These are phyloP conservation scores for Phallusia fumigata DNA, from an alignment of 23 tunicate genomes.

Conservation along the genomic window DNA sequence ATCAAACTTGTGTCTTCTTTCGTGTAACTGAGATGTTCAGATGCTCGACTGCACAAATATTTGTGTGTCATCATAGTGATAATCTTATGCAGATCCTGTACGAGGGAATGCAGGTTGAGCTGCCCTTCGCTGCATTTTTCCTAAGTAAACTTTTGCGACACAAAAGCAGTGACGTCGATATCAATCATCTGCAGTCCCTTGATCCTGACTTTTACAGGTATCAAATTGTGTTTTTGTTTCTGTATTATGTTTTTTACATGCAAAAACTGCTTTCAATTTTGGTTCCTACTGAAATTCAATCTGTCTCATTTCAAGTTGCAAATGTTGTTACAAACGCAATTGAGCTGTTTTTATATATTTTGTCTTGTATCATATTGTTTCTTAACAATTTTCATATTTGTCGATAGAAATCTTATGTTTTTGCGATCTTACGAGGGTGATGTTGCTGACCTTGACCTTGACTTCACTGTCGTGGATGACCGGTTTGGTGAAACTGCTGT, in stretches of 20 bases:
- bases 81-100: conserved; percentile 52
- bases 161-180: conserved; percentile 69
- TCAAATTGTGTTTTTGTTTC: neutral
- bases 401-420: conserved; percentile 63
- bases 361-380: too few species aligned
- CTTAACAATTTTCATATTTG: neutral
- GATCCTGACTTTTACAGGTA: conserved; percentile 93
- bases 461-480: conserved; percentile 87
- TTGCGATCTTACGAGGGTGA: conserved; percentile 72
- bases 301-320: too few species aligned
- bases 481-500: conserved; percentile 64
- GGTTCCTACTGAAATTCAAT: too few species aligned
- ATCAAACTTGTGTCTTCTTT: too few species aligned
- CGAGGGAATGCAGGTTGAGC: conserved; percentile 87
- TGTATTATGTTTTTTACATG: too few species aligned
- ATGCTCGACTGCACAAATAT: too few species aligned
- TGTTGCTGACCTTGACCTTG: conserved; percentile 61
- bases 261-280: too few species aligned
- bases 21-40: too few species aligned
- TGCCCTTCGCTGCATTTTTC: conserved; percentile 86
- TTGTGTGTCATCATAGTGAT: too few species aligned
- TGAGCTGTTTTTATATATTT: too few species aligned
- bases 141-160: conserved; percentile 66
- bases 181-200: conserved; percentile 81
- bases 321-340: too few species aligned